Base-by-base conservation (phyloP, 2,797 vertebrate genomes). In the Coregonus suidteri region DNA sequence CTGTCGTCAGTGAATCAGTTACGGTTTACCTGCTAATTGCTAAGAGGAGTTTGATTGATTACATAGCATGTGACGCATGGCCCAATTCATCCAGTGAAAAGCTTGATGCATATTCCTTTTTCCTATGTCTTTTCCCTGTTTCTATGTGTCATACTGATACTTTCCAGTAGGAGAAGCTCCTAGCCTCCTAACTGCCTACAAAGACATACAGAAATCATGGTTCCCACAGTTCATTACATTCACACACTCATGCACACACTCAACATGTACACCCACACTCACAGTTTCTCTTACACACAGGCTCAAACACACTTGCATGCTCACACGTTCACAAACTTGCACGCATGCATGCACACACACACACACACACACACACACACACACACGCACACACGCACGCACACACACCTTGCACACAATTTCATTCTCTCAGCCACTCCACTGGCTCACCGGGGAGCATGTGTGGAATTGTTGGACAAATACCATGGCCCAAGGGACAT, bases 111-210 rank as follows among this genome's bases (percentile, higher is more conserved):
- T 7, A 25, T 25, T 25, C 25, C 25, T 47, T 13, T 53, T 9
- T 20, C 15, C n/a, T 25, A 25, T 4, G n/a, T 52, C 6, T 20
- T 41, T 47, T 31, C n/a, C 18, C 11, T 74, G 9, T 31, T 51
- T 30, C 9, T 56, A 13, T 31, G 18, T 87, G 86, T 75, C 64
- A 77, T 79, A 69, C 84, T 77, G 68, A 41, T 35, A 64, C 30
- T 70, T n/a, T 85, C 82, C 87, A 84, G 83, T 78, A 88, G 87
- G 87, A 78, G 85, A 79, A 83, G 85, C 83, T 85, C 81, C 41
- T 67, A 62, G 6, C n/a, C 7, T 74, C 41, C 53, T 77, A 30
- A 65, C 56, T 75, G 68, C 52, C 2, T 18, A 35, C n/a, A 52
- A 20, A 20, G 37, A 31, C 41, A 35, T 13, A 66, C 54, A 35